Conservation (phyloP, 2,113 vertebrate genomes). For the Carassius auratus region DNA sequence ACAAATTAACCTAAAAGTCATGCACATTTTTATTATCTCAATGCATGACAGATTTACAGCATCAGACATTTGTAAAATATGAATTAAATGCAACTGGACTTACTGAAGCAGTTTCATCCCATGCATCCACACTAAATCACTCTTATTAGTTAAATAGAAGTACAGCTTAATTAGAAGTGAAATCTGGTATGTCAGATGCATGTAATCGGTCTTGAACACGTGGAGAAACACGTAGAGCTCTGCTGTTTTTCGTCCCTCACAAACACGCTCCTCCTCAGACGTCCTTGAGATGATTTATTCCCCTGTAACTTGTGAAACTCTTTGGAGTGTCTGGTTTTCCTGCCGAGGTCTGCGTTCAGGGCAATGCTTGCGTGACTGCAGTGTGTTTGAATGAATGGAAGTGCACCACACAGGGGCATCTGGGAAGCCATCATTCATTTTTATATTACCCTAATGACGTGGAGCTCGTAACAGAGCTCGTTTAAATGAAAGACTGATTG, state of each 20-base stretch:
- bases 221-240: not conserved
- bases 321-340: constrained; percentile 72
- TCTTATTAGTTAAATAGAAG: not conserved
- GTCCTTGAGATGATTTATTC: constrained; percentile 75
- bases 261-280: constrained; percentile 49
- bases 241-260: not conserved
- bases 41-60: no score
- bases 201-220: not conserved
- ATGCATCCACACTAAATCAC: not conserved
- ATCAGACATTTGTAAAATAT: no score
- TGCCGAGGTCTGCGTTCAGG: constrained; percentile 69
- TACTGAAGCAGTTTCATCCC: not conserved
- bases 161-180: not conserved
- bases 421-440: constrained; percentile 58
- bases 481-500: constrained; percentile 60
- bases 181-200: not conserved
- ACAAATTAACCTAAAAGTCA: no score
- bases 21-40: no score
- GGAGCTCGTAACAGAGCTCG: constrained; percentile 55
- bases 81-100: no score
- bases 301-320: constrained; percentile 65
- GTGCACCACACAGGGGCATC: constrained; percentile 60
- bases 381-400: constrained; percentile 36
- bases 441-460: constrained; percentile 61
- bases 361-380: constrained; percentile 78